A percentile compares a stretch with the other conserved stretches of the same genome.
These are phyloP conservation scores for Paratrypauchen microcephalus DNA, from an alignment of 2,797 vertebrate species.

Conservation along the genomic window DNA sequence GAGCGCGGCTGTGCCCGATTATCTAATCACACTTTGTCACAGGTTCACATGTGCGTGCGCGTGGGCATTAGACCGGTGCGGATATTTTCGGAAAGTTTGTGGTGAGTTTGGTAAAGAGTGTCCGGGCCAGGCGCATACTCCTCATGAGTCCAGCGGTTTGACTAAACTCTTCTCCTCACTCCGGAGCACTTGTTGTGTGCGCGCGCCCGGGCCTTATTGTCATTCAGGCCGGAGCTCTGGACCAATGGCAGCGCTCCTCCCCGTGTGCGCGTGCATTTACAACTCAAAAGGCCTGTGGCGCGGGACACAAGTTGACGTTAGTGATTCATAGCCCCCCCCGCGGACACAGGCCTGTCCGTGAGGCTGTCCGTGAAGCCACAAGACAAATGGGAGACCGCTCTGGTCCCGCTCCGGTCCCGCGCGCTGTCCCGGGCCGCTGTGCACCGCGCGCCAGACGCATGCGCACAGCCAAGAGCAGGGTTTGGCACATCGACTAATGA, in stretches of 20 bases:
- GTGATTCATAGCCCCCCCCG: slow-evolving; percentile 4
- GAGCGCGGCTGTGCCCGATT: slow-evolving; percentile 11
- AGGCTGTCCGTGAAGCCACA: too few species aligned
- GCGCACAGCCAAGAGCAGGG: too few species aligned
- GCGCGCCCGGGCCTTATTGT: slow-evolving; percentile 12
- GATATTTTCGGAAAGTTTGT: too few species aligned
- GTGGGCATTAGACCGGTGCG: neutral
- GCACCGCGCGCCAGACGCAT: too few species aligned
- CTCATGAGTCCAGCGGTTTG: neutral
- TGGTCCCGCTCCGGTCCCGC: too few species aligned
- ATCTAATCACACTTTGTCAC: neutral
- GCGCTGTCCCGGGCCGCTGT: too few species aligned
- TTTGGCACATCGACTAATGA: too few species aligned
- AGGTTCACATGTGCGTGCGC: neutral
- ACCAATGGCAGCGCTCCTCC: slow-evolving; percentile 66
- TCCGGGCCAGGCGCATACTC: neutral
- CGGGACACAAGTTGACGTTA: slow-evolving; percentile 59
- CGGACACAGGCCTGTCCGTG: too few species aligned
- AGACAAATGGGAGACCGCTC: too few species aligned
- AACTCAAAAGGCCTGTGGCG: slow-evolving; percentile 60
- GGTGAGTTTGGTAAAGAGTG: neutral
- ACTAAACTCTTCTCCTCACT: slow-evolving; percentile 23
- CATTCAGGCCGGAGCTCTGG: slow-evolving; percentile 12
- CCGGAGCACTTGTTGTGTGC: slow-evolving; percentile 38
- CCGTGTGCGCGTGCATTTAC: slow-evolving; percentile 63